Conservation (phyloP, 2,888 invertebrate species). For the Junonia oenone region DNA sequence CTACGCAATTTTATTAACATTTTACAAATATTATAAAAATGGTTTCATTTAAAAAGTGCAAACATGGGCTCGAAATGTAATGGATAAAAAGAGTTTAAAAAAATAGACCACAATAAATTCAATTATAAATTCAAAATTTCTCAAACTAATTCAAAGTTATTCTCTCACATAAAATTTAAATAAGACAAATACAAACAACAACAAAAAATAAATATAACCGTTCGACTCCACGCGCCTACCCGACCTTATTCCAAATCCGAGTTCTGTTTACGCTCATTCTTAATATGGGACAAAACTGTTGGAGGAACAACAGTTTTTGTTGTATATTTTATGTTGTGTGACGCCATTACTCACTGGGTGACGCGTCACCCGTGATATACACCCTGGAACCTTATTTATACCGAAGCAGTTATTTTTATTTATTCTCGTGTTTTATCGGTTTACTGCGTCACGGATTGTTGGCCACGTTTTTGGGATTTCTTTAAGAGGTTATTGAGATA, state of each 20-base stretch:
- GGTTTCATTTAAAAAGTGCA: no score
- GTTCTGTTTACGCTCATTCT: conserved; percentile 77
- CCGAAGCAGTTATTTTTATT: conserved; percentile 44
- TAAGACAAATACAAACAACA: not conserved
- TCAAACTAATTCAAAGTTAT: no score
- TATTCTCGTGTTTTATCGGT: conserved; percentile 43
- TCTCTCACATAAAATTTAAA: not conserved
- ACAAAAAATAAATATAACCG: conserved; percentile 1
- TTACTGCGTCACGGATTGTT: conserved; percentile 75
- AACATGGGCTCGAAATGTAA: no score
- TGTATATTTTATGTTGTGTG: conserved; percentile 75
- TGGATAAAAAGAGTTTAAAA: no score
- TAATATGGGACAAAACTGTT: conserved; percentile 79
- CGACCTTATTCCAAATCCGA: conserved; percentile 60
- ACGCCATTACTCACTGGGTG: conserved; percentile 67
- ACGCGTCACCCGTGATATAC: conserved; percentile 58
- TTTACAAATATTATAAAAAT: no score
- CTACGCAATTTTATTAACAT: no score
- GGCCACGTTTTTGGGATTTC: conserved; percentile 41
- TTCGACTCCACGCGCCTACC: conserved; percentile 43
- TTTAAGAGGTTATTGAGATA: conserved; percentile 18
- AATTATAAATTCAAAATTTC: no score
- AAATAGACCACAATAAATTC: no score
- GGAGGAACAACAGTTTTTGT: conserved; percentile 77
- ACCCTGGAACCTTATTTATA: conserved; percentile 38